phyloP scores from a whole-genome alignment of 2,888 invertebrate species.

The Pollenia amentaria region DNA sequence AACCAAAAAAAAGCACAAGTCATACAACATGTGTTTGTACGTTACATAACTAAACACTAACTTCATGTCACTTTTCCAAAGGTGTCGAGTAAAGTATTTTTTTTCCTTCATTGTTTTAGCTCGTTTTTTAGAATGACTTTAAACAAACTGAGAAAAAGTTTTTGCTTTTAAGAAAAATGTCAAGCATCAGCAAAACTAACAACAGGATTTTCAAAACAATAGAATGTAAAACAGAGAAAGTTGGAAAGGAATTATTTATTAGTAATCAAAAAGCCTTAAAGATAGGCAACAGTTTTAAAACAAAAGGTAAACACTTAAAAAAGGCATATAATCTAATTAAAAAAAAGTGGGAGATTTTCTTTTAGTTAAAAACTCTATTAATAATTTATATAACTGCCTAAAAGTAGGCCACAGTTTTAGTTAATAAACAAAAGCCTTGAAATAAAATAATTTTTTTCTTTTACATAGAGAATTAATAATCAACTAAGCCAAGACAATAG shows the following conservation, averaged over 20 bases:
- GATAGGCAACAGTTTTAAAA: constrained; percentile 37
- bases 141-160: not conserved
- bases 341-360: no score
- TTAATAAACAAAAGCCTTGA: no score
- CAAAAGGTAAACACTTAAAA: no score
- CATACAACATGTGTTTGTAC: constrained; percentile 19
- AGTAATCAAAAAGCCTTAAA: not conserved
- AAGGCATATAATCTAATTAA: no score
- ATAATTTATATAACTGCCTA: not conserved
- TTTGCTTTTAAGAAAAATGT: not conserved
- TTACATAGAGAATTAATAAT: not conserved
- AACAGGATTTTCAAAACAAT: not conserved
- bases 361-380: constrained; percentile 1
- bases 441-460: no score
- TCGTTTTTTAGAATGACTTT: constrained; percentile 5
- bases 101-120: not conserved
- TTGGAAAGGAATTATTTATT: constrained; percentile 2
- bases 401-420: constrained; percentile 1
- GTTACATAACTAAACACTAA: constrained; percentile 24
- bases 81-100: constrained; percentile 40
- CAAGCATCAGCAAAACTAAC: not conserved
- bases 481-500: not conserved
- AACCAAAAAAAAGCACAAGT: constrained; percentile 12
- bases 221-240: not conserved
- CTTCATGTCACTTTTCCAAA: constrained; percentile 25